phyloP scores from a whole-genome alignment of 2,797 vertebrate species.

The Coregonus suidteri region DNA sequence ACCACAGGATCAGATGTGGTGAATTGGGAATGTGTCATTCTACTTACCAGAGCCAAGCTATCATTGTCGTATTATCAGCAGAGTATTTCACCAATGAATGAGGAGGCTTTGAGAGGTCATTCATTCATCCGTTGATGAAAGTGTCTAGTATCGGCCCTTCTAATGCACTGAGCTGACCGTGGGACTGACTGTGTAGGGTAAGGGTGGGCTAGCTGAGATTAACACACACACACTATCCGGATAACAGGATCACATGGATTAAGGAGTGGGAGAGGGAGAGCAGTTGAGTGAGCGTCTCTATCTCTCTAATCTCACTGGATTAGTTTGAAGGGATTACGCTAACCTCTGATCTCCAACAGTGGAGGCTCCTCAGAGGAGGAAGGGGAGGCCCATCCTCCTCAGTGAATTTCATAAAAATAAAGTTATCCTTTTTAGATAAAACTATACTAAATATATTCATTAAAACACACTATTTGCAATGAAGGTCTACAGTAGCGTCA shows the following conservation, averaged over 20 bases:
- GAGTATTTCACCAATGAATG: too few relatives aligned
- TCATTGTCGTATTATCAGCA: not conserved
- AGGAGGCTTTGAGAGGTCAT: not conserved
- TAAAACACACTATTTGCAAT: too few relatives aligned
- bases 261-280: conserved; percentile 18
- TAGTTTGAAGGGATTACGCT: conserved; percentile 55
- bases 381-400: too few relatives aligned
- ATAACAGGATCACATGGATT: conserved; percentile 66
- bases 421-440: too few relatives aligned
- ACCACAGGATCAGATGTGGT: not conserved
- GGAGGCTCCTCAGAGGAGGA: too few relatives aligned
- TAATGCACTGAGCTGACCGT: not conserved
- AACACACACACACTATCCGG: conserved; percentile 26
- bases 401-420: too few relatives aligned
- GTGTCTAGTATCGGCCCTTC: not conserved
- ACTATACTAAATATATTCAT: too few relatives aligned
- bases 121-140: too few relatives aligned
- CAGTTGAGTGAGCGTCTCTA: conserved; percentile 2
- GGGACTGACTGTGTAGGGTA: not conserved
- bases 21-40: not conserved
- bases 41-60: too few relatives aligned
- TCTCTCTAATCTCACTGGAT: conserved; percentile 50
- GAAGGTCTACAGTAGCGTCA: too few relatives aligned
- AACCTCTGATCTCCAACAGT: not conserved
- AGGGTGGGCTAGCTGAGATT: not conserved